Evolutionary conservation across 2,888 invertebrate species (phyloP).

Genomic region (Lasius fuliginosus): DNA sequence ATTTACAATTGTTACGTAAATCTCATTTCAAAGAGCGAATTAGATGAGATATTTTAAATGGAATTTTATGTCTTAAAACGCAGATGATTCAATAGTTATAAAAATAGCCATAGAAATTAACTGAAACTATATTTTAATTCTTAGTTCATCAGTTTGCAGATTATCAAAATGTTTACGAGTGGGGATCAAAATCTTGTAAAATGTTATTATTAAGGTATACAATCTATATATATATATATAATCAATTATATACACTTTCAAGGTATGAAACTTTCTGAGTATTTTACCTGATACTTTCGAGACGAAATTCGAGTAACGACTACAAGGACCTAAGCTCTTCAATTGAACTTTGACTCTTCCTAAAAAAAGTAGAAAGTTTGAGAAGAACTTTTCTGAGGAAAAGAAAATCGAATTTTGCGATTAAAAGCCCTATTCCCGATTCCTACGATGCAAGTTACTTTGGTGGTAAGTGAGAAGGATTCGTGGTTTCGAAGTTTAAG

Average conservation of each 20-base stretch:
- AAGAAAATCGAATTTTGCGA: slow-evolving; percentile 52
- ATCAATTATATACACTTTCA: neutral
- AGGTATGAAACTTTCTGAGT: neutral
- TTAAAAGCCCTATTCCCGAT: slow-evolving; percentile 45
- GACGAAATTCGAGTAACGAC: neutral
- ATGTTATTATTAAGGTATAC: no score
- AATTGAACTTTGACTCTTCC: slow-evolving; percentile 30
- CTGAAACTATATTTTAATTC: no score
- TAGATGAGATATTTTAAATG: no score
- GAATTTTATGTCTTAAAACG: no score
- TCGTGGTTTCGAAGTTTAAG: slow-evolving; percentile 51
- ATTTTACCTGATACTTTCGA: neutral
- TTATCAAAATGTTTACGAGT: neutral
- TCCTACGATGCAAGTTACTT: slow-evolving; percentile 34
- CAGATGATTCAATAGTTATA: no score
- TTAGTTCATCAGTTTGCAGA: no score
- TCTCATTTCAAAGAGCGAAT: no score
- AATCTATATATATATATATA: neutral
- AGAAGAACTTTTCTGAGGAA: slow-evolving; percentile 7
- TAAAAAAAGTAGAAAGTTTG: slow-evolving; percentile 18
- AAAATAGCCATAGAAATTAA: no score
- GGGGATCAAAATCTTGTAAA: no score
- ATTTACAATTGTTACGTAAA: no score
- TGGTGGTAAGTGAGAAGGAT: slow-evolving; percentile 52
- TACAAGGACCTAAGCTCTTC: neutral